Percentiles rank a stretch among this genome's conserved stretches.
These are phyloP conservation scores for Tretioscincus oriximinensis DNA, from an alignment of 2,113 vertebrate genomes.

Conservation along the genomic window DNA sequence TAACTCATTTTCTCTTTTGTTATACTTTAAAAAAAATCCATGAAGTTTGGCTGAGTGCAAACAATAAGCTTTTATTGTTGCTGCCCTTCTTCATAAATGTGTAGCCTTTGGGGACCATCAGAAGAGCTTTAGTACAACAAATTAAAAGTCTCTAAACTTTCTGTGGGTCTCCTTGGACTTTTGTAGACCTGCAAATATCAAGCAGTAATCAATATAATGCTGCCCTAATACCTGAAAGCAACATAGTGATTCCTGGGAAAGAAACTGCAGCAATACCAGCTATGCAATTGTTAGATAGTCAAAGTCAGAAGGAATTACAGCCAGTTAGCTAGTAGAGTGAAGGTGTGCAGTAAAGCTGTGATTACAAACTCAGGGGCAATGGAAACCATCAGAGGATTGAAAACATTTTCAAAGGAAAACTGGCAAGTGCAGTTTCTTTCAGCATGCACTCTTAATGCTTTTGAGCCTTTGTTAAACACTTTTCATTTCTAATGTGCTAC, in stretches of 20 bases:
- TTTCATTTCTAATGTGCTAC: background rate
- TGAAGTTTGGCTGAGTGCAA: conserved; percentile 73
- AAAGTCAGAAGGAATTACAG: background rate
- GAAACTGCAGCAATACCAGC: fast-evolving
- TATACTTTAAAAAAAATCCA: conserved; percentile 77
- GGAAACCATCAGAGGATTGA: fast-evolving
- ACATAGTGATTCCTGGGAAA: conserved; percentile 21
- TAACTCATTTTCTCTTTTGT: conserved; percentile 78
- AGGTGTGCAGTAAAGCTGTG: background rate
- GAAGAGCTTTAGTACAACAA: conserved; percentile 75
- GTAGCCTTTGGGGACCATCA: conserved; percentile 72
- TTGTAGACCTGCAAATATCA: conserved; percentile 61
- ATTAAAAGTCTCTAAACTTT: conserved; percentile 82
- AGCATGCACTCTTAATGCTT: background rate
- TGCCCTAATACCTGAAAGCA: conserved; percentile 51
- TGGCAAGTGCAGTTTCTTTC: background rate
- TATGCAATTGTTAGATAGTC: fast-evolving
- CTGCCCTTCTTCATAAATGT: conserved; percentile 75
- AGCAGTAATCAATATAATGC: conserved; percentile 67
- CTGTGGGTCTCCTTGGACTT: conserved; percentile 69
- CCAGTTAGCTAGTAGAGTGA: background rate
- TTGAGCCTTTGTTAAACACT: background rate
- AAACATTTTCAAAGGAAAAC: background rate
- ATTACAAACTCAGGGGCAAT: background rate
- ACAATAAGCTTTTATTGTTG: conserved; percentile 82